Base-by-base conservation (phyloP, 2,888 invertebrate genomes). In the Subacronicta megacephala region DNA sequence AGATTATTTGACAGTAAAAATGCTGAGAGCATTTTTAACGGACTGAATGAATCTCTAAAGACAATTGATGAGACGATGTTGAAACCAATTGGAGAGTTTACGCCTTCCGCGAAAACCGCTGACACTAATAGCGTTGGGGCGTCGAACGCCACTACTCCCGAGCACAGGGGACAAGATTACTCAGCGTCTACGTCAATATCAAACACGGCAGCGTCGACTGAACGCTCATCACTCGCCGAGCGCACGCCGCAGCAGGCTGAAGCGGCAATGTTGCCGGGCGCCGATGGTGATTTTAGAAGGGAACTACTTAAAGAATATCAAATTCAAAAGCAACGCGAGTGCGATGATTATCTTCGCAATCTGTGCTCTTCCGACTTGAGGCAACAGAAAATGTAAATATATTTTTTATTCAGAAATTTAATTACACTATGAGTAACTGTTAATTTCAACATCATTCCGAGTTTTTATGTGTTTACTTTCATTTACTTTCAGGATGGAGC, bases 1-100 rank as follows among this genome's bases (percentile, higher is more conserved):
- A 95, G 97, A 69, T 92, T 99, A 36, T 99, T 98, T 85, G 97
- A 97, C 79, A 97, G 96, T 80, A 97, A 97, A 81, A 96, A 96
- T 78, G 96, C 96, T 45, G 96, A 97, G 18, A 96, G 97, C 82
- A 94, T 96, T 62, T 96, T 96, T 79, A 96, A 96, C 72, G 96
- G 96, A 74, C 95, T 96, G 73, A 96, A 95, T 36, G 96, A 97
- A 58, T 84, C 88, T 10, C 75, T 93, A 53, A 90, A 89, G 60
- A 89, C 92, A 12, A 90, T 93, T 33, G 89, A 90, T 23, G 92
- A 93, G 62, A 80, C 85, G 18, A 60, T 62, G 66, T 67, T 85
- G 60, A 90, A 90, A 65, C 84, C 89, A 9, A 82, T 85, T 9
- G 88, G 86, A 1, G 92, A 92, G 61, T 80, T 80, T 57, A 69